Conservation (phyloP, 2,113 vertebrate species). For the Etheostoma cragini region DNA sequence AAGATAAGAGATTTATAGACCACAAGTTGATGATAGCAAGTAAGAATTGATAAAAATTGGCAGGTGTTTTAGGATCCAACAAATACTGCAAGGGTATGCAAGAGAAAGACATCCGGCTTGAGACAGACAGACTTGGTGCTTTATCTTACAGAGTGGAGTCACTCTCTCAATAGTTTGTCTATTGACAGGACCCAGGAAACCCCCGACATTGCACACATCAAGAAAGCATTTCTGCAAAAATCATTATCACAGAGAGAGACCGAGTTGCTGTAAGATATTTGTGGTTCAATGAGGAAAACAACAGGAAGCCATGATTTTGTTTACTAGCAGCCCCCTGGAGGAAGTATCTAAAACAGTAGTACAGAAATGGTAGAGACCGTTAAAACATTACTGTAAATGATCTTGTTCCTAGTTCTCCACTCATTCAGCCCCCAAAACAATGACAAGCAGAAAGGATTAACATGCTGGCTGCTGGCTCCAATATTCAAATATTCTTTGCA, state of each 20-base stretch:
- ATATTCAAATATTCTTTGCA: not conserved
- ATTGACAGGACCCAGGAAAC: too few relatives aligned
- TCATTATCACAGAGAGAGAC: not conserved
- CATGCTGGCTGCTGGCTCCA: not conserved
- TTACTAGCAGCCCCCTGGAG: not conserved
- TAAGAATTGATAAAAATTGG: too few relatives aligned
- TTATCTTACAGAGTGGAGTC: too few relatives aligned
- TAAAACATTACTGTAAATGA: not conserved
- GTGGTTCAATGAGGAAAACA: not conserved
- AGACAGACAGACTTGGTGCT: too few relatives aligned
- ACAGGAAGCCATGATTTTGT: not conserved
- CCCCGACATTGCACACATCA: not conserved
- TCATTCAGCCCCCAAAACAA: too few relatives aligned
- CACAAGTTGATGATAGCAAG: too few relatives aligned
- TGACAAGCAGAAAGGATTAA: not conserved
- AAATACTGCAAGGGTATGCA: too few relatives aligned
- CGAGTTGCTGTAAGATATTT: not conserved
- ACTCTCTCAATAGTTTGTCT: too few relatives aligned
- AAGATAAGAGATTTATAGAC: too few relatives aligned
- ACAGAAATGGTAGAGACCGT: not conserved
- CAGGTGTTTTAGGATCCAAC: too few relatives aligned
- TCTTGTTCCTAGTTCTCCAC: too few relatives aligned
- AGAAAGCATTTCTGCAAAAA: not conserved
- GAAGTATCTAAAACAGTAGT: not conserved
- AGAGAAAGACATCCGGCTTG: too few relatives aligned